Evolutionary conservation across 2,113 vertebrate genomes (phyloP), one percentile per base, ranked within the genome.

Genomic region (Neomonachus schauinslandi): DNA sequence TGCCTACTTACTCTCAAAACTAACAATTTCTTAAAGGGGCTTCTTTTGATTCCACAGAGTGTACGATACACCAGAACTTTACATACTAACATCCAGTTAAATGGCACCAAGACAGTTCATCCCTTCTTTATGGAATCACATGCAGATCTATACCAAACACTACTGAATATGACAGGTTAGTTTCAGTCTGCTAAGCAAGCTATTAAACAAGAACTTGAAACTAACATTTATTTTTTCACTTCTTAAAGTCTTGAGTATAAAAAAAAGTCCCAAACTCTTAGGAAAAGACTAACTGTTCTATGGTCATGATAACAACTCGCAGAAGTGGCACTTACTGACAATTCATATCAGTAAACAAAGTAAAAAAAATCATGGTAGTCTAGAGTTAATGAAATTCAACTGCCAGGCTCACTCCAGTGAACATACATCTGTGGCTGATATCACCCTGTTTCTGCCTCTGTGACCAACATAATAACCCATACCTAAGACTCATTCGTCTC

Each of bases 41-140:
- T 96, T 61, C 59, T 82, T 36, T 94, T 4, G 21, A 65, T 71
- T 61, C 36, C 42, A 79, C 0, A 53, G 36, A 57, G 18, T 61
- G 16, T 61, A 61, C 36, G 59, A 22, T 16, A 83, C 39, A 76
- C 7, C 79, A 96, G 39, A 57, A 94, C n/a, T 95, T 85, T 91
- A 91, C 7, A 59, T 28, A 88, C 16, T 96, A 95, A 97, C 46
- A 89, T 65, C n/a, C 85, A 93, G 28, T 80, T 95, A 93, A 85
- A 82, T 21, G 16, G 46, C 33, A 97, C 53, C 53, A 89, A 42
- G 61, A 93, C 93, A 93, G 19, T 14, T 63, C 16, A 90, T 76
- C 9, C 46, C 5, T 61, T 80, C 31, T 5, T 91, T 46, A 95
- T 11, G 31, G 53, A 92, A 92, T 76, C 13, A 89, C 2, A 42